Percentiles rank a stretch among this genome's conserved stretches.
These are phyloP conservation scores for Chaetodon trifasciatus DNA, from an alignment of 2,797 vertebrate species.

Conservation along the genomic window DNA sequence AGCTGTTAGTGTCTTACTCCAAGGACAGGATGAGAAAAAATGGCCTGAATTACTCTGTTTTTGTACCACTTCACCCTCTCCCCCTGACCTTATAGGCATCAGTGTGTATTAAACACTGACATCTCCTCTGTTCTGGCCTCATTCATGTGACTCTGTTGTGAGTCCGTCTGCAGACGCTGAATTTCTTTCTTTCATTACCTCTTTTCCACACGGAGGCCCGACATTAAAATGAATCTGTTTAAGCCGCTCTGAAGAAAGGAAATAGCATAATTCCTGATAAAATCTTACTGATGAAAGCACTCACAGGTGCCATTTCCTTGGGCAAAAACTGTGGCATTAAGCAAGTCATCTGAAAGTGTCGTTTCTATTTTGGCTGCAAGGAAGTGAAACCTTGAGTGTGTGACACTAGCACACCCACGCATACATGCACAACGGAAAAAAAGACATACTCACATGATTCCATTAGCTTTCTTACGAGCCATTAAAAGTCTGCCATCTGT, in stretches of 20 bases:
- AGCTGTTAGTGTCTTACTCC: no score
- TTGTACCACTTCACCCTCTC: no score
- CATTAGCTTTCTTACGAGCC: conserved; percentile 1
- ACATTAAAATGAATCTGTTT: not conserved
- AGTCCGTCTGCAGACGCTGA: no score
- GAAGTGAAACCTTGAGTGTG: conserved; percentile 73
- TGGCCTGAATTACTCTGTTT: no score
- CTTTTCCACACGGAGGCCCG: no score
- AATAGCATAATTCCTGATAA: not conserved
- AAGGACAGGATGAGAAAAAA: no score
- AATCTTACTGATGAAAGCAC: not conserved
- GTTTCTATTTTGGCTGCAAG: conserved; percentile 43
- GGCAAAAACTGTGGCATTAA: not conserved
- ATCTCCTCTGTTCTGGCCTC: no score
- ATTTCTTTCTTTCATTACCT: no score
- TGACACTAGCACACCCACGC: not conserved
- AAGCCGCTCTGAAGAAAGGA: not conserved
- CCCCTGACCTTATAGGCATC: no score
- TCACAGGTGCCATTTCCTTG: not conserved
- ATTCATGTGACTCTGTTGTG: no score
- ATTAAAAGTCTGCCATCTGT: conserved; percentile 9
- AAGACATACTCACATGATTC: not conserved
- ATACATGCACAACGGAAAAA: not conserved
- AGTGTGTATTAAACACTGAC: no score
- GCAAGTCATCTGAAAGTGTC: not conserved